These are phyloP conservation scores for Phalacrocorax carbo DNA, from an alignment of 2,113 vertebrate genomes.

Conservation along the genomic window DNA sequence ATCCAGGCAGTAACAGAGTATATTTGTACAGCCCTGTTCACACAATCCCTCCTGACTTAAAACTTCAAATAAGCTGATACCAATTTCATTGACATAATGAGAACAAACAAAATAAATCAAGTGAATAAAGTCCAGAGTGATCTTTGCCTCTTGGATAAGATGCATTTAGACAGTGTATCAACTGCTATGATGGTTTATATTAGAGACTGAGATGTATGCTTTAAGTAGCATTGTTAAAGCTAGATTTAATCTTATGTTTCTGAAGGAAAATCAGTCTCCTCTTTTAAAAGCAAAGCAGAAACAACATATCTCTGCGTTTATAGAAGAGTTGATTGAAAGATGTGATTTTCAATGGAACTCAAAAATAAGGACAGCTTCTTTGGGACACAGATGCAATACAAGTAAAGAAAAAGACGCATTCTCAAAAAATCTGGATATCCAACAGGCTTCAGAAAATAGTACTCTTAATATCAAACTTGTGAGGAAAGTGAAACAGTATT, in stretches of 20 bases:
- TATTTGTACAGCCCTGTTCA: background rate
- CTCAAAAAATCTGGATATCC: background rate
- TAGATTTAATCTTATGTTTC: constrained; percentile 2
- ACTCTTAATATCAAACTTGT: background rate
- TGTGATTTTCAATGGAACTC: background rate
- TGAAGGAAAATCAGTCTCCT: background rate
- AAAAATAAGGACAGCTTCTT: background rate
- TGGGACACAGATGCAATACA: background rate
- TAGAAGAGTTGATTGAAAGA: background rate
- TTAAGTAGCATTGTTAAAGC: background rate
- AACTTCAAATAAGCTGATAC: constrained; percentile 27
- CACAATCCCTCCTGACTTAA: background rate
- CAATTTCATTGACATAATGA: constrained; percentile 57
- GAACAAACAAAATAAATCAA: constrained; percentile 49
- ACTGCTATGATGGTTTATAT: constrained; percentile 19
- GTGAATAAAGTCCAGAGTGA: constrained; percentile 20
- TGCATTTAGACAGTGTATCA: constrained; percentile 26
- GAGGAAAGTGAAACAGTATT: background rate
- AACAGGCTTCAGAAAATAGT: background rate
- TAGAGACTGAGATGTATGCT: background rate
- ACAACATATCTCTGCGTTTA: background rate
- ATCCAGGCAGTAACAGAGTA: background rate
- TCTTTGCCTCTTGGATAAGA: constrained; percentile 18
- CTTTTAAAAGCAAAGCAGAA: background rate
- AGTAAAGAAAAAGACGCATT: background rate